phyloP scores from a whole-genome alignment of 2,797 vertebrate genomes.

The Nannoperca obscura region DNA sequence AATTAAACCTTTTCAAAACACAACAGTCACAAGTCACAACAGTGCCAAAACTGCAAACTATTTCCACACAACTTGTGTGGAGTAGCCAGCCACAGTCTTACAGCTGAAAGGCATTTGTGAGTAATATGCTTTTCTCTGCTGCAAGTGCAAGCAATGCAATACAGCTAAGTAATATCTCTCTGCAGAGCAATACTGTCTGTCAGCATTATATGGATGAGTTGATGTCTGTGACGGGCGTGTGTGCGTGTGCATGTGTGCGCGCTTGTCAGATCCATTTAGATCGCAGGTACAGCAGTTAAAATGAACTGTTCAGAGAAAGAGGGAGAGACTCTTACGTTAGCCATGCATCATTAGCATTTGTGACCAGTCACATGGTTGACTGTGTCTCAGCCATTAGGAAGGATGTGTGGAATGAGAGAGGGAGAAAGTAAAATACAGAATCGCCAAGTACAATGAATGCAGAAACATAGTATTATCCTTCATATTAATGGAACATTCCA shows the following conservation, averaged over 20 bases:
- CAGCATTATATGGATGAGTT: constrained; percentile 78
- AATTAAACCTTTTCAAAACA: constrained; percentile 42
- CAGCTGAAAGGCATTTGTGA: constrained; percentile 73
- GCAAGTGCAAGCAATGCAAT: constrained; percentile 82
- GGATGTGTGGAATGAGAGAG: constrained; percentile 22
- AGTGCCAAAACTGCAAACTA: background rate
- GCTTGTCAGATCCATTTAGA: constrained; percentile 74
- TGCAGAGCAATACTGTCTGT: constrained; percentile 74
- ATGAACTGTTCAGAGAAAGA: constrained; percentile 61
- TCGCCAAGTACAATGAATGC: constrained; percentile 9
- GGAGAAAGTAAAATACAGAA: constrained; percentile 35
- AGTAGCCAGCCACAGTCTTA: constrained; percentile 66
- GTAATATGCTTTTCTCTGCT: constrained; percentile 76
- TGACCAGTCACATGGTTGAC: constrained; percentile 60
- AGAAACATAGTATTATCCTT: constrained; percentile 4
- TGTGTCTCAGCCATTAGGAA: constrained; percentile 57
- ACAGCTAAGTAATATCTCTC: constrained; percentile 81
- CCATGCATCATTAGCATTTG: constrained; percentile 73
- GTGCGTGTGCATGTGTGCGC: background rate
- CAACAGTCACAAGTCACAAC: too few relatives aligned
- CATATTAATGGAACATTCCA: background rate
- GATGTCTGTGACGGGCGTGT: constrained; percentile 57
- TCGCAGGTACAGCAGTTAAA: constrained; percentile 66
- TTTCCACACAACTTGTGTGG: constrained; percentile 51
- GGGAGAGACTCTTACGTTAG: constrained; percentile 56